Evolutionary conservation across 2,113 vertebrate genomes (phyloP).

Genomic region (Halichoeres trimaculatus): DNA sequence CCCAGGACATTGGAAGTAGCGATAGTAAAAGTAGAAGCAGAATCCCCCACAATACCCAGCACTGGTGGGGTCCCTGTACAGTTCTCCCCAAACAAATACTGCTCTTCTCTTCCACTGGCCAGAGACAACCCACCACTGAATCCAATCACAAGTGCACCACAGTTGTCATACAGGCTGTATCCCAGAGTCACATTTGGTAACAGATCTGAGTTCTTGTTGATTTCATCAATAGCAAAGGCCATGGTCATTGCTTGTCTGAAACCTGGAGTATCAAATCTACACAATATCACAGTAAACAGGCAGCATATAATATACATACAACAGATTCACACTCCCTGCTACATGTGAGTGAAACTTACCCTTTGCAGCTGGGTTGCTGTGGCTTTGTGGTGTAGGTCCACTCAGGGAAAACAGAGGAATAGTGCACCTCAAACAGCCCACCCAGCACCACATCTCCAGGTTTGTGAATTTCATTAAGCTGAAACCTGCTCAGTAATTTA

Average conservation of each 20-base stretch:
- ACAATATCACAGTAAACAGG: background rate
- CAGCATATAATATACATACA: no score
- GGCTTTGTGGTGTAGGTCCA: slow-evolving; percentile 50
- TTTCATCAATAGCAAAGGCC: slow-evolving; percentile 52
- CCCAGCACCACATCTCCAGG: slow-evolving; percentile 62
- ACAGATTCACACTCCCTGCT: no score
- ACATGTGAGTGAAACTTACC: slow-evolving; percentile 42
- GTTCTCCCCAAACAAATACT: background rate
- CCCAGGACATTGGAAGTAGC: background rate
- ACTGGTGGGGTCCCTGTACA: background rate
- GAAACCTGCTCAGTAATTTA: slow-evolving; percentile 44
- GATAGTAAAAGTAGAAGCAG: slow-evolving; percentile 7
- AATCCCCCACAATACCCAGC: slow-evolving; percentile 61
- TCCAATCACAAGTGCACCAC: slow-evolving; percentile 60
- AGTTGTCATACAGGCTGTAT: slow-evolving; percentile 39
- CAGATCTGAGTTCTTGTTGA: slow-evolving; percentile 68
- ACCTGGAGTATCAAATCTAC: slow-evolving; percentile 29
- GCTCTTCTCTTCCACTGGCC: slow-evolving; percentile 24
- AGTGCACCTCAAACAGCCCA: slow-evolving; percentile 57
- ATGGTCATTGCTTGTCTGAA: slow-evolving; percentile 30
- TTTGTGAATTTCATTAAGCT: slow-evolving; percentile 58
- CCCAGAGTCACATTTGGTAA: slow-evolving; percentile 62
- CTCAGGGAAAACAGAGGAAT: slow-evolving; percentile 46
- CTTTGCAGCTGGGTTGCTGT: slow-evolving; percentile 44
- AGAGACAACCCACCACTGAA: slow-evolving; percentile 70